phyloP scores from a whole-genome alignment of 2,113 vertebrate genomes.

The Oryzias melastigma region DNA sequence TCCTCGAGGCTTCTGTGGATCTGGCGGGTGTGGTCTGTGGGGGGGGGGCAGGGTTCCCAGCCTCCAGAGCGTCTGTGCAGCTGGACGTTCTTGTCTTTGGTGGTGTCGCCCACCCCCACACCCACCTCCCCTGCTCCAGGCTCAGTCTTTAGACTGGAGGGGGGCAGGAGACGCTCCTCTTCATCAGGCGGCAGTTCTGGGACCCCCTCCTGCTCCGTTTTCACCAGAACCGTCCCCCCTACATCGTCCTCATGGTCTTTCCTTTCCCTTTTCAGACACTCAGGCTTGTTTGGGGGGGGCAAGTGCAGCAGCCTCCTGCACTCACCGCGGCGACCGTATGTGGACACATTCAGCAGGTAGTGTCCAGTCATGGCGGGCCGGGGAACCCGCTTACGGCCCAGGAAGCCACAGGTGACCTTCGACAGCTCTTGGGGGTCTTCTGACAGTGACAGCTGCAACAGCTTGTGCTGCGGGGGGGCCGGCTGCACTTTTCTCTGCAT shows the following conservation, averaged over 20 bases:
- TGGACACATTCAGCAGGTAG: slow-evolving; percentile 96
- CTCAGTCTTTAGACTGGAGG: slow-evolving; percentile 68
- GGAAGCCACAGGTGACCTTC: slow-evolving; percentile 83
- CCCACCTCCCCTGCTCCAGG: slow-evolving; percentile 56
- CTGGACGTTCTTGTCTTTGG: slow-evolving; percentile 77
- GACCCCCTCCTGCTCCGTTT: slow-evolving; percentile 74
- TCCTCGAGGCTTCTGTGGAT: slow-evolving; percentile 76
- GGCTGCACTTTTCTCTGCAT: slow-evolving; percentile 81
- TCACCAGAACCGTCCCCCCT: slow-evolving; percentile 49
- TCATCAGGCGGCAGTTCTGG: slow-evolving; percentile 30
- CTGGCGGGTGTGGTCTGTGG: slow-evolving; percentile 66
- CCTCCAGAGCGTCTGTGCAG: slow-evolving; percentile 42
- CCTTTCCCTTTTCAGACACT: slow-evolving; percentile 68
- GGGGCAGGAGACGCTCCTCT: slow-evolving; percentile 16
- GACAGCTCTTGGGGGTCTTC: slow-evolving; percentile 71
- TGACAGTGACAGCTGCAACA: slow-evolving; percentile 68
- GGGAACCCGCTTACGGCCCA: slow-evolving; percentile 82
- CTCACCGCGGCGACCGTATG: slow-evolving; percentile 91
- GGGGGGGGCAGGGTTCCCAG: slow-evolving; percentile 71
- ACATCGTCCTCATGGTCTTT: slow-evolving; percentile 58
- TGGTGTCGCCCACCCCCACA: slow-evolving; percentile 42
- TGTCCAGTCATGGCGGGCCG: slow-evolving; percentile 96
- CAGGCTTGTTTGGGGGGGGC: slow-evolving; percentile 62
- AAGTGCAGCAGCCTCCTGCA: slow-evolving; percentile 78
- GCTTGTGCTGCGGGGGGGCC: slow-evolving; percentile 68